Conservation (phyloP, 2,797 vertebrate genomes). For the Neosilurus hyrtlii region DNA sequence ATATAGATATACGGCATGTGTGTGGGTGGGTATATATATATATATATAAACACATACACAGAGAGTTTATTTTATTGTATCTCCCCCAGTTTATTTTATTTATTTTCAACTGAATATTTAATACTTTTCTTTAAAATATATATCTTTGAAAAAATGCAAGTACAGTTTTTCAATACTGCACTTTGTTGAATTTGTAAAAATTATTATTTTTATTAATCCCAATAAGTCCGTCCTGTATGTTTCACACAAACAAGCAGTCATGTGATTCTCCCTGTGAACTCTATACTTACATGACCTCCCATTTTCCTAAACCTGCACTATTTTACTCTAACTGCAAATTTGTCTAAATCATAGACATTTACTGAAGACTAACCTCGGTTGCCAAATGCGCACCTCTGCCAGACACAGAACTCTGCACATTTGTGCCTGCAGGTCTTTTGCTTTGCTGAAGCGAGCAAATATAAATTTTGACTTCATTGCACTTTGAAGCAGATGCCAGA, state of each 20-base stretch:
- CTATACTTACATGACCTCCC: neutral
- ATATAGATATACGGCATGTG: too few relatives aligned
- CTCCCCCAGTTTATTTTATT: neutral
- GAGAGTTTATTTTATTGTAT: neutral
- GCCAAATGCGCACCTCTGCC: slow-evolving; percentile 8
- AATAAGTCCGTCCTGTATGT: neutral
- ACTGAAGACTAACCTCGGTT: neutral
- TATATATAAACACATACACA: too few relatives aligned
- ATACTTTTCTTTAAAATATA: neutral
- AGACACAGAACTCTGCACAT: neutral
- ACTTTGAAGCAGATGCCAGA: neutral
- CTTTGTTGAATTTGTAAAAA: neutral
- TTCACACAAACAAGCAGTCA: neutral
- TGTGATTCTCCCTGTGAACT: neutral
- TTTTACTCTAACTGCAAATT: neutral
- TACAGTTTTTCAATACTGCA: neutral
- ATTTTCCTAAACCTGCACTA: neutral
- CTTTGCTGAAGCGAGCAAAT: slow-evolving; percentile 37
- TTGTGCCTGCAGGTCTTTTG: slow-evolving; percentile 16
- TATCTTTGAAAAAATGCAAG: too few relatives aligned
- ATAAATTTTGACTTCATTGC: slow-evolving; percentile 11
- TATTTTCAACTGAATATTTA: neutral
- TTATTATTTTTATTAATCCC: neutral
- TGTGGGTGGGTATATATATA: too few relatives aligned
- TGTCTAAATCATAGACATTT: slow-evolving; percentile 24